These are phyloP conservation scores for Notarius lentiginosus DNA, from an alignment of 2,113 vertebrate species.

Conservation along the genomic window DNA sequence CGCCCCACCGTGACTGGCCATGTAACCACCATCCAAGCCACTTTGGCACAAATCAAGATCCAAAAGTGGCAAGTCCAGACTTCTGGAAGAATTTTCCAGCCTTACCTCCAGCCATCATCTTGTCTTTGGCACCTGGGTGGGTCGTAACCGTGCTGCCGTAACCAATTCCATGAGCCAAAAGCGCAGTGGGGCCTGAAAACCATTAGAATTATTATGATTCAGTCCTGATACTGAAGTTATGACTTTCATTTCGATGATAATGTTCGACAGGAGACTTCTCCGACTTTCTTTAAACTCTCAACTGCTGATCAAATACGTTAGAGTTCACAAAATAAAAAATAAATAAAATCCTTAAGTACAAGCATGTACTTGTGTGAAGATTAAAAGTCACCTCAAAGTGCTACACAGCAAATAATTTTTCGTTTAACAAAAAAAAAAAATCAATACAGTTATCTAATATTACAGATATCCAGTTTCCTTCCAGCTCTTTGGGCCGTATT, in stretches of 20 bases:
- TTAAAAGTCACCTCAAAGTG: slow-evolving; percentile 15
- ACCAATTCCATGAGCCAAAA: slow-evolving; percentile 90
- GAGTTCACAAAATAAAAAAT: background rate
- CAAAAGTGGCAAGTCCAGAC: background rate
- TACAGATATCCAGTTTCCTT: slow-evolving; percentile 58
- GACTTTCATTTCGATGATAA: background rate
- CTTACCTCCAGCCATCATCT: slow-evolving; percentile 94
- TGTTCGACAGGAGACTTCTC: too few species aligned
- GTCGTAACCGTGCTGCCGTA: slow-evolving; percentile 93
- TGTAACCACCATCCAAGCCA: background rate
- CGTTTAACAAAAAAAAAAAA: background rate
- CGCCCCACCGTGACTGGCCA: background rate
- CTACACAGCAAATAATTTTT: background rate
- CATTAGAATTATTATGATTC: slow-evolving; percentile 23
- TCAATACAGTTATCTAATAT: slow-evolving; percentile 56
- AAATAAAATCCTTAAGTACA: too few species aligned
- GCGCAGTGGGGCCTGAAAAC: slow-evolving; percentile 87
- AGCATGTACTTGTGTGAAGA: background rate
- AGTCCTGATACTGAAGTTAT: background rate
- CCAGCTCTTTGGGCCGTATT: slow-evolving; percentile 47
- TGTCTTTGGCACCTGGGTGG: slow-evolving; percentile 92
- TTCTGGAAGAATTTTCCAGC: background rate
- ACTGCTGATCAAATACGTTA: background rate
- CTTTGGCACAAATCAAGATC: background rate
- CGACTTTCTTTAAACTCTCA: background rate